phyloP scores from a whole-genome alignment of 2,797 vertebrate species.

The Anguilla marmorata region DNA sequence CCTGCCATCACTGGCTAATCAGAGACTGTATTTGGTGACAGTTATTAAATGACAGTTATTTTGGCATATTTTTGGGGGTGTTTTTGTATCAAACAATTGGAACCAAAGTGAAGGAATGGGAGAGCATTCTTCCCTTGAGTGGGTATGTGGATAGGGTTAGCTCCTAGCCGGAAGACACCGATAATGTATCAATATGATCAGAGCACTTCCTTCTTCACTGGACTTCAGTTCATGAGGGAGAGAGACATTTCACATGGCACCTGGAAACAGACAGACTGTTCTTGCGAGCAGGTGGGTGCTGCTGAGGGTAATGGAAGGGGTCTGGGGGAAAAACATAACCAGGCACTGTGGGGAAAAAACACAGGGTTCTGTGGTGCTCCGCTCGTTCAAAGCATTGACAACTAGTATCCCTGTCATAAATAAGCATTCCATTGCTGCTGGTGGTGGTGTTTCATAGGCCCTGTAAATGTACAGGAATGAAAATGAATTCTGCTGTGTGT shows the following conservation, averaged over 20 bases:
- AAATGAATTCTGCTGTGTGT: neutral
- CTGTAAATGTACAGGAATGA: neutral
- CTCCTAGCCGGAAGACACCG: neutral
- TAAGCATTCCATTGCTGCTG: neutral
- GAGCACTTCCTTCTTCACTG: neutral
- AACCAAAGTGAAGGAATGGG: neutral
- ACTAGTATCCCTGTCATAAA: neutral
- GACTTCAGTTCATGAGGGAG: neutral
- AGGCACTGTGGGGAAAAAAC: neutral
- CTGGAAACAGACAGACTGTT: neutral
- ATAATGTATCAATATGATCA: neutral
- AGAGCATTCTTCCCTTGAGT: neutral
- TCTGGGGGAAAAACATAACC: neutral
- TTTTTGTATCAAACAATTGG: neutral
- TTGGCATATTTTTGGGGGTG: neutral
- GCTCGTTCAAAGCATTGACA: neutral
- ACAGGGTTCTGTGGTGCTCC: neutral
- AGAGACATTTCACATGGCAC: neutral
- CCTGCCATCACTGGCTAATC: neutral
- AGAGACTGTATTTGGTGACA: neutral
- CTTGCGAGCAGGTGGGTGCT: neutral
- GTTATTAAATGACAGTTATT: neutral
- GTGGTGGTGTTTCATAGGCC: neutral
- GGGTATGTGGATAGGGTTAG: neutral
- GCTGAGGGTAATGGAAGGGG: neutral